Evolutionary conservation across 2,888 invertebrate genomes (phyloP).

Genomic region (Agrilus biguttatus): DNA sequence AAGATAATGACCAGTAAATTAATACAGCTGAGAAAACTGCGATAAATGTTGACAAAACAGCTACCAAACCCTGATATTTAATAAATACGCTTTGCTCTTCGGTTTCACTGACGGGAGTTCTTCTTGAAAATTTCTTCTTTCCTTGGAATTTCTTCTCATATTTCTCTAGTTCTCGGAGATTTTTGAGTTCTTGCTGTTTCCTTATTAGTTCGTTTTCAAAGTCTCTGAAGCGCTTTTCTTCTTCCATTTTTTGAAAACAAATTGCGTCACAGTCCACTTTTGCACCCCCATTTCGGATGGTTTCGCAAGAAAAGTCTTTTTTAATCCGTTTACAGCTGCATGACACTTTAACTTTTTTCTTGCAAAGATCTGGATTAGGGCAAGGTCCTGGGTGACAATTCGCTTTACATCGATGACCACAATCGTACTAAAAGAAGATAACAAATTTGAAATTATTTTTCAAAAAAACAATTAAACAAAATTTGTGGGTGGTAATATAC

Average conservation of each 20-base stretch:
- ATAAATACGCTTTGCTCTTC: too few species aligned
- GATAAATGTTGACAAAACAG: not conserved
- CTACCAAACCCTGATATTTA: too few species aligned
- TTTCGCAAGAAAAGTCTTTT: constrained; percentile 55
- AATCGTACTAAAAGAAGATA: constrained; percentile 45
- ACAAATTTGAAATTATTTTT: constrained; percentile 4
- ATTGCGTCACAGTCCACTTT: constrained; percentile 46
- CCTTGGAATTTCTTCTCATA: constrained; percentile 60
- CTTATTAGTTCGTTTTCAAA: constrained; percentile 40
- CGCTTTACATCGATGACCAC: constrained; percentile 69
- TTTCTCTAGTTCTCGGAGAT: constrained; percentile 57
- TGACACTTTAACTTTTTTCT: constrained; percentile 62
- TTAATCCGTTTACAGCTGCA: constrained; percentile 69
- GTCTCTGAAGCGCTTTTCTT: constrained; percentile 37
- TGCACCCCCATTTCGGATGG: constrained; percentile 35
- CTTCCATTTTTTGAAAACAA: constrained; percentile 44
- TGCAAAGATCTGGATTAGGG: constrained; percentile 50
- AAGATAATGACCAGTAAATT: too few species aligned
- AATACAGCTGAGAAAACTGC: too few species aligned
- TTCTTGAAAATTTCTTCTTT: constrained; percentile 43
- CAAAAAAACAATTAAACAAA: not conserved
- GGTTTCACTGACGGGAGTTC: constrained; percentile 17
- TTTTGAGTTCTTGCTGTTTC: constrained; percentile 50
- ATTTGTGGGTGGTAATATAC: not conserved
- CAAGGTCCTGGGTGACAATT: constrained; percentile 64